Evolutionary conservation across 2,888 invertebrate genomes (phyloP).

Genomic region (Rhagonycha fulva): DNA sequence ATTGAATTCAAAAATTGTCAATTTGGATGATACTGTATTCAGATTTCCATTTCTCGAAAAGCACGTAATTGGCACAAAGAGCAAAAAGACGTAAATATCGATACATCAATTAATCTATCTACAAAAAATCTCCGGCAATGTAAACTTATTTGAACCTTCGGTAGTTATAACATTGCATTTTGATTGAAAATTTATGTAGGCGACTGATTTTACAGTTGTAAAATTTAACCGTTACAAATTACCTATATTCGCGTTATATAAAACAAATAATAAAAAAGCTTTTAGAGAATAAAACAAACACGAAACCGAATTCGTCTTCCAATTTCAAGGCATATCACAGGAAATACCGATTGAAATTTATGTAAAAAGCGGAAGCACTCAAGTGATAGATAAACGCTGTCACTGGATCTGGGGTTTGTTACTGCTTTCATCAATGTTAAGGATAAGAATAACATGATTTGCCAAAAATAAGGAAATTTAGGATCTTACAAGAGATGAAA

Average conservation of each 20-base stretch:
- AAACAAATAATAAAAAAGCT: background rate
- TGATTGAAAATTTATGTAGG: background rate
- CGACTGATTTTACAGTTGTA: background rate
- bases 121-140: background rate
- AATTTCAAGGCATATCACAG: constrained; percentile 17
- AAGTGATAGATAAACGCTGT: constrained; percentile 23
- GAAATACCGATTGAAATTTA: constrained; percentile 17
- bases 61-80: background rate
- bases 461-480: background rate
- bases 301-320: constrained; percentile 11
- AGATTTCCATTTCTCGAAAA: background rate
- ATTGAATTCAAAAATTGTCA: constrained; percentile 4
- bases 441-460: constrained; percentile 1
- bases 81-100: background rate
- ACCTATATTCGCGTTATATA: background rate
- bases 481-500: background rate
- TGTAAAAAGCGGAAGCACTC: constrained; percentile 23
- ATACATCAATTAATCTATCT: background rate
- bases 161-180: background rate
- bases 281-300: constrained; percentile 14
- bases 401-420: constrained; percentile 23
- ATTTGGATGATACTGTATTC: constrained; percentile 2
- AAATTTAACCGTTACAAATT: background rate
- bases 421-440: constrained; percentile 11
- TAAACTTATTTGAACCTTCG: background rate